phyloP scores from a whole-genome alignment of 2,113 vertebrate genomes.

The Takifugu bimaculatus region DNA sequence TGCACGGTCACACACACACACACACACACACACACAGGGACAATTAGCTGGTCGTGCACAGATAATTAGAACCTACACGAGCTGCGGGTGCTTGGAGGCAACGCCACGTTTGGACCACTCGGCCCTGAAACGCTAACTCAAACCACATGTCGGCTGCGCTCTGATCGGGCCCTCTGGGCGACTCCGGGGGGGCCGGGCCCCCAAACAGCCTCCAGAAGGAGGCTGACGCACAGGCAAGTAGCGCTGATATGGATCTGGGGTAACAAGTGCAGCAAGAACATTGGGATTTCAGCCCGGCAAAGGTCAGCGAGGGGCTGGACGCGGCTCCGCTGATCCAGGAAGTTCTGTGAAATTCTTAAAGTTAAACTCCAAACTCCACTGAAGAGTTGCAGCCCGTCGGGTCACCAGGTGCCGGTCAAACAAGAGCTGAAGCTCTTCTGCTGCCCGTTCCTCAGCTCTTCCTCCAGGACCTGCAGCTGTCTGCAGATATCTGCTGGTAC shows the following conservation, averaged over 20 bases:
- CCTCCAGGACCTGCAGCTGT: no score
- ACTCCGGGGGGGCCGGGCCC: slow-evolving; percentile 9
- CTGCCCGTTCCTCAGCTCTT: no score
- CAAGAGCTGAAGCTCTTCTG: no score
- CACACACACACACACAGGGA: slow-evolving; percentile 33
- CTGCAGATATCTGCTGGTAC: no score
- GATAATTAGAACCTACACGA: slow-evolving; percentile 16
- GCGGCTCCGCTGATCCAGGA: no score
- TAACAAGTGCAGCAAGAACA: slow-evolving; percentile 49
- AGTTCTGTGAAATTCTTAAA: no score
- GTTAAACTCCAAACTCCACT: no score
- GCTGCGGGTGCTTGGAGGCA: slow-evolving; percentile 17
- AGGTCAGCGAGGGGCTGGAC: no score
- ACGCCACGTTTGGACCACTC: slow-evolving; percentile 34
- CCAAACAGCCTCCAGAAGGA: slow-evolving; percentile 36
- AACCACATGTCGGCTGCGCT: slow-evolving; percentile 69
- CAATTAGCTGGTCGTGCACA: slow-evolving; percentile 23
- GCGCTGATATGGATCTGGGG: slow-evolving; percentile 53
- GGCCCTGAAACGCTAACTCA: slow-evolving; percentile 61
- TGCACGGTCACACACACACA: no score
- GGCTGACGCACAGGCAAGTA: slow-evolving; percentile 37
- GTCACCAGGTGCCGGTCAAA: no score
- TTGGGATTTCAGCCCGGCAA: not conserved
- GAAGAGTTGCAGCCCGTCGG: no score
- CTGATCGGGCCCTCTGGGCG: slow-evolving; percentile 51